Percentiles rank a stretch among this genome's conserved stretches.
Evolutionary conservation across 2,888 invertebrate genomes (phyloP).

Genomic region (Drosophila recens): DNA sequence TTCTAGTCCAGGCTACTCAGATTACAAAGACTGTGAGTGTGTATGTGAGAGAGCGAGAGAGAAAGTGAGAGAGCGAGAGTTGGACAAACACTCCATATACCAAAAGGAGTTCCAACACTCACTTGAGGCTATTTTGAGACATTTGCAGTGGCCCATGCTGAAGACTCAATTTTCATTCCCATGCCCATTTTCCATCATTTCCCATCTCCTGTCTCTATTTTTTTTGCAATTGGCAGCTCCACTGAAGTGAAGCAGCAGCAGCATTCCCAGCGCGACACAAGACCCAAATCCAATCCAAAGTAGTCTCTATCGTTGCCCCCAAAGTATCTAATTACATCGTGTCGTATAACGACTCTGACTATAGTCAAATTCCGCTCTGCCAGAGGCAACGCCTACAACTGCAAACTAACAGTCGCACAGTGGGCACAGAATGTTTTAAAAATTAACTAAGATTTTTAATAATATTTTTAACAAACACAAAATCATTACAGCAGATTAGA

Average conservation of each 20-base stretch:
- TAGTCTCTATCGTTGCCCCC: constrained; percentile 23
- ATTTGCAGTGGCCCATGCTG: constrained; percentile 23
- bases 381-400: constrained; percentile 49
- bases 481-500: neutral
- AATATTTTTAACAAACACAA: neutral
- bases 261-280: constrained; percentile 58
- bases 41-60: constrained; percentile 1
- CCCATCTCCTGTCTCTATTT: neutral
- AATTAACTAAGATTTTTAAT: neutral
- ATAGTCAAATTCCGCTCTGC: constrained; percentile 43
- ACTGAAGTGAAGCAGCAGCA: constrained; percentile 49
- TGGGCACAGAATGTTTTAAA: constrained; percentile 7
- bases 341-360: constrained; percentile 57
- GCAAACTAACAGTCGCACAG: constrained; percentile 28
- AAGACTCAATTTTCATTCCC: constrained; percentile 22
- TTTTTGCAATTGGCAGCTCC: constrained; percentile 57
- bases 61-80: constrained; percentile 13
- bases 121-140: constrained; percentile 70
- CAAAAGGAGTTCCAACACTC: constrained; percentile 60
- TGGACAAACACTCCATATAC: constrained; percentile 37
- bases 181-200: constrained; percentile 6
- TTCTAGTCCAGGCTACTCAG: constrained; percentile 57
- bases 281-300: constrained; percentile 21
- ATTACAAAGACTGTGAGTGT: constrained; percentile 46
- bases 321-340: constrained; percentile 77